phyloP scores from a whole-genome alignment of 2,797 vertebrate species.

The Gastrophryne carolinensis region DNA sequence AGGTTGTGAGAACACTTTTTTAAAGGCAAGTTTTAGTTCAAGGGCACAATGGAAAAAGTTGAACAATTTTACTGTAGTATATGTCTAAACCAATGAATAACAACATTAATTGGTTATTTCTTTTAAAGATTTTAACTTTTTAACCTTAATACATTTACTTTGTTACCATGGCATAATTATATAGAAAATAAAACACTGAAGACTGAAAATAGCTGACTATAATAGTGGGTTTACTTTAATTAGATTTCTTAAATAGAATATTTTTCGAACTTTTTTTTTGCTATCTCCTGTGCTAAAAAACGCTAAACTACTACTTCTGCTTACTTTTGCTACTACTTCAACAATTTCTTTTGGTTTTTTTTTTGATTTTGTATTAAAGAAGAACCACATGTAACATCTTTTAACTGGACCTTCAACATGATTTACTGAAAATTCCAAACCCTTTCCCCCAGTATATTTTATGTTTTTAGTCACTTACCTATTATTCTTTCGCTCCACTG shows the following conservation, averaged over 20 bases:
- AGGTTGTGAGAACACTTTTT: slow-evolving; percentile 29
- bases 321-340: too few species aligned
- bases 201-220: background rate
- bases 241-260: background rate
- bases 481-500: too few species aligned
- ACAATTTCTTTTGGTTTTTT: too few species aligned
- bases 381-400: too few species aligned
- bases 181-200: background rate
- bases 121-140: slow-evolving; percentile 4
- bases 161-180: background rate
- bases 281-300: too few species aligned
- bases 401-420: too few species aligned
- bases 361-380: too few species aligned
- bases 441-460: too few species aligned
- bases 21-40: slow-evolving; percentile 25
- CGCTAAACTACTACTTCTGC: too few species aligned
- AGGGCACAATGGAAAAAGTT: slow-evolving; percentile 28
- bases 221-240: background rate
- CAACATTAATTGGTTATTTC: background rate
- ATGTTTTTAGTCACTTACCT: too few species aligned
- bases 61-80: background rate
- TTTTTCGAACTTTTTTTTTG: too few species aligned
- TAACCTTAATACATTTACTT: slow-evolving; percentile 6
- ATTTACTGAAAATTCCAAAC: too few species aligned
- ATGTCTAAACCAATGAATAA: background rate